phyloP scores from a whole-genome alignment of 1,140 invertebrate genomes.

The Asobara japonica region DNA sequence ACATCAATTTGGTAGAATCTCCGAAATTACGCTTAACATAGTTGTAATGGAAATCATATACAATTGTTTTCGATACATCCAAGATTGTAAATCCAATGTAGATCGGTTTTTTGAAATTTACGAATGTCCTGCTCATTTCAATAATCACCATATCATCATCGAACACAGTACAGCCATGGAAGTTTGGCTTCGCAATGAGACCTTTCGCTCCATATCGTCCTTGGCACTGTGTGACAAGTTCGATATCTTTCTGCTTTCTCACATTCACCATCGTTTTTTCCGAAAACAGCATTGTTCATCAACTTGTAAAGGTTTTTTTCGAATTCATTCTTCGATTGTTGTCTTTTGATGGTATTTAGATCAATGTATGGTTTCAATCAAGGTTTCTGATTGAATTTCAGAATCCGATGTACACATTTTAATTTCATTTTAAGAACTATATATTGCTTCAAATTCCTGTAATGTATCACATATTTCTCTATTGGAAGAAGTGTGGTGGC shows the following conservation, averaged over 20 bases:
- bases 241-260: slow-evolving; percentile 59
- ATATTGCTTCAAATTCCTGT: too few relatives aligned
- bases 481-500: slow-evolving; percentile 47
- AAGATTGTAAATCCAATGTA: too few relatives aligned
- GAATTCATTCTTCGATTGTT: slow-evolving; percentile 57
- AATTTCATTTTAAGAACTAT: slow-evolving; percentile 62
- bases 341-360: slow-evolving; percentile 48
- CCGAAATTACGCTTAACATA: slow-evolving; percentile 40
- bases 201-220: slow-evolving; percentile 57
- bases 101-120: too few relatives aligned
- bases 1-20: slow-evolving; percentile 6
- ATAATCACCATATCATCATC: too few relatives aligned
- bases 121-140: too few relatives aligned
- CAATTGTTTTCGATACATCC: slow-evolving; percentile 50
- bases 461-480: slow-evolving; percentile 67
- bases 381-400: slow-evolving; percentile 65
- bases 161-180: too few relatives aligned
- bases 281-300: slow-evolving; percentile 65
- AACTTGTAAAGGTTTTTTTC: slow-evolving; percentile 68
- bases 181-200: slow-evolving; percentile 62
- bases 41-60: slow-evolving; percentile 53
- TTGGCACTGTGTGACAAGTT: slow-evolving; percentile 54
- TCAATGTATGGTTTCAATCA: slow-evolving; percentile 65
- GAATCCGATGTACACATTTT: slow-evolving; percentile 64
- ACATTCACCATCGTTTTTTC: slow-evolving; percentile 67